Percentiles rank a stretch among this genome's conserved stretches.
phyloP scores from a whole-genome alignment of 1,140 invertebrate genomes.

The Trachelipus rathkii region DNA sequence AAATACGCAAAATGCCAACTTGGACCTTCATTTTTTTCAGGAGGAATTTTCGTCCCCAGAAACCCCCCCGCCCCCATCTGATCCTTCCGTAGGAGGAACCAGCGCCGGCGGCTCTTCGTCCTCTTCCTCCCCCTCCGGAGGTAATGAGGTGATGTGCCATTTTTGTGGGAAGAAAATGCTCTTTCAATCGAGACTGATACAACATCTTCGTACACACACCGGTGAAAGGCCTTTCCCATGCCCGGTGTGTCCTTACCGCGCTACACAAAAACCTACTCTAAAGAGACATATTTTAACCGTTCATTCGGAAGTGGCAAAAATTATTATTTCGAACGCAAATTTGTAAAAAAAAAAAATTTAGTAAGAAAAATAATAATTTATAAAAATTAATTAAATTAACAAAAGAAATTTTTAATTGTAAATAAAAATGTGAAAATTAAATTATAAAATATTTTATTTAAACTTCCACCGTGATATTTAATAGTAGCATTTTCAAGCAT shows the following conservation, averaged over 20 bases:
- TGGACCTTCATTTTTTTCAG: no score
- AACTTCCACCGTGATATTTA: no score
- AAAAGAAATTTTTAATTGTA: no score
- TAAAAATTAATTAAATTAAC: no score
- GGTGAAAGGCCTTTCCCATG: constrained; percentile 52
- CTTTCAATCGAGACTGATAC: constrained; percentile 41
- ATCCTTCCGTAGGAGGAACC: background rate
- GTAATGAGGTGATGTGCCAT: constrained; percentile 36
- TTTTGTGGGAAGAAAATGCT: constrained; percentile 41
- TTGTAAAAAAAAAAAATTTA: background rate
- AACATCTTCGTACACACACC: constrained; percentile 48
- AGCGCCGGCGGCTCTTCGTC: constrained; percentile 26
- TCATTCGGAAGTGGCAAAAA: constrained; percentile 30
- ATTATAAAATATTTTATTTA: no score
- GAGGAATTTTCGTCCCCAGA: no score
- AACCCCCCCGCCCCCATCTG: background rate
- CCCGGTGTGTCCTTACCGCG: constrained; percentile 51
- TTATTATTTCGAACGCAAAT: background rate
- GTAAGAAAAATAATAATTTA: no score
- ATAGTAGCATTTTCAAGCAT: no score
- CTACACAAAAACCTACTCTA: constrained; percentile 38
- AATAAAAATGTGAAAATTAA: no score
- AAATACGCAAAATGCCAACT: no score
- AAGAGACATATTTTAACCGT: constrained; percentile 40
- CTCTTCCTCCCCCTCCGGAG: constrained; percentile 28